Percentiles rank a stretch among this genome's conserved stretches.
Evolutionary conservation across 2,888 invertebrate species (phyloP).

Genomic region (Lasioglossum malachurum): DNA sequence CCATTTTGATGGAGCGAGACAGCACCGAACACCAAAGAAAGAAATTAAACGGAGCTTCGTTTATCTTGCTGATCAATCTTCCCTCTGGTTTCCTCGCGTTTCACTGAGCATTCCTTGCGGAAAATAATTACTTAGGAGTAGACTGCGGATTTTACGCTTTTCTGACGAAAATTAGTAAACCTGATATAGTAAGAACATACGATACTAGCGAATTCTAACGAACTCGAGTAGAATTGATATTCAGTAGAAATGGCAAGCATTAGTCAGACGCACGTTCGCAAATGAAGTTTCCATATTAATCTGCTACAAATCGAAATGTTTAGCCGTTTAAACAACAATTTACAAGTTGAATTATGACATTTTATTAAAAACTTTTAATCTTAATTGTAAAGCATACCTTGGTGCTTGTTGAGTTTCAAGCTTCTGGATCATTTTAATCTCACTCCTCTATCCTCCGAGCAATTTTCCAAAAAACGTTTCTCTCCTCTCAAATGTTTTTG

Average conservation of each 20-base stretch:
- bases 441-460: not conserved
- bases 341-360: too few relatives aligned
- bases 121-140: not conserved
- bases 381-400: too few relatives aligned
- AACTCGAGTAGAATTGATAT: not conserved
- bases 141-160: not conserved
- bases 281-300: not conserved
- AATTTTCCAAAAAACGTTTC: not conserved
- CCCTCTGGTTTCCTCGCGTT: not conserved
- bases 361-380: too few relatives aligned
- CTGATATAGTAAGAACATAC: too few relatives aligned
- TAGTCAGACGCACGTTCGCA: not conserved
- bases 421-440: not conserved
- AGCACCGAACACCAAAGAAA: not conserved
- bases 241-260: not conserved
- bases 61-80: not conserved
- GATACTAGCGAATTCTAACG: too few relatives aligned
- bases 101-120: not conserved
- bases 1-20: not conserved
- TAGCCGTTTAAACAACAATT: not conserved
- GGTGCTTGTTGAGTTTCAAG: too few relatives aligned
- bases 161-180: too few relatives aligned
- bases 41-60: slow-evolving; percentile 6
- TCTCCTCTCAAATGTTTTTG: not conserved
- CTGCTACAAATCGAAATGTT: not conserved